Evolutionary conservation across 2,797 vertebrate species (phyloP), one percentile per base, ranked within the genome.

Genomic region (Pterois miles): DNA sequence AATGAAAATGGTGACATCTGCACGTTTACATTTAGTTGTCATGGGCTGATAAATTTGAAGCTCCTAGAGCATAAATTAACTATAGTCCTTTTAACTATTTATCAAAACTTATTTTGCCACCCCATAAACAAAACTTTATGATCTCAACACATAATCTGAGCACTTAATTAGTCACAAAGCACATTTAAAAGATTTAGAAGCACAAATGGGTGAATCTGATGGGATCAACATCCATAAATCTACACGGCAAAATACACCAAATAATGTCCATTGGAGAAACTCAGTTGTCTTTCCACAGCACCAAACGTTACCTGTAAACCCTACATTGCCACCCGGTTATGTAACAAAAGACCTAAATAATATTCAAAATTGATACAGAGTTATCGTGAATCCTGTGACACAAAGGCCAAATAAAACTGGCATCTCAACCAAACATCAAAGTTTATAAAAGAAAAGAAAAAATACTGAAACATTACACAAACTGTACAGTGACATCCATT

Each of bases 401-500:
- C 85, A 77, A 92, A 93, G 89, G 89, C 88, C 91, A 94, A 93
- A 91, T 73, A 89, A 94, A 93, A 88, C 83, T 90, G 85, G 89
- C 80, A 90, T 89, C 70, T 87, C 88, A 92, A 92, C 88, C 79
- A 86, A 93, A 90, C 88, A 79, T 83, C 71, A 83, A 92, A 86
- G 88, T 91, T 90, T 94, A 95, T 93, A 94, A 94, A 95, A 94
- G 84, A 65, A 86, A 76, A 76, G 0, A 83, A 92, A 88, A 93
- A 92, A 94, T 91, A 93, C 91, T 93, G 91, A 95, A 95, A 96
- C 94, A 94, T 96, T 96, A 95, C 95, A 96, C 95, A 95, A 95
- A 95, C 95, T 96, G 95, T 96, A 96, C 95, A 95, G 93, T 94
- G 95, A 96, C 95, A 96, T 96, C 95, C 94, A 95, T 93, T 93